Conservation (phyloP, 2,113 vertebrate genomes). For the Amblyopsis rosae region DNA sequence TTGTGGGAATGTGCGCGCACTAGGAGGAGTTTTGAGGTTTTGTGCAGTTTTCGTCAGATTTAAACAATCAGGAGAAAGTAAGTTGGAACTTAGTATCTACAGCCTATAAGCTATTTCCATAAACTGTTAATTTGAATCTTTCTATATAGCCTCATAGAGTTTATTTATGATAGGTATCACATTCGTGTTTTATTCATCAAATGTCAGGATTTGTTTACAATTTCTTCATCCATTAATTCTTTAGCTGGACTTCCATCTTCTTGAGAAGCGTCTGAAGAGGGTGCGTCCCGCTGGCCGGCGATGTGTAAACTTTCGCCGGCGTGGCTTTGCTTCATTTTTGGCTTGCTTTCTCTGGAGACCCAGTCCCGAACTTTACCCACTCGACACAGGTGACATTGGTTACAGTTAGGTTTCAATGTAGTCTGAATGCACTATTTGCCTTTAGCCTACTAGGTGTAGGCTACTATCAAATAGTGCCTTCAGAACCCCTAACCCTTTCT, state of each 20-base stretch:
- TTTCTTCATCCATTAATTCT: not conserved
- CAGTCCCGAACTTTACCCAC: constrained; percentile 37
- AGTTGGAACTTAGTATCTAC: not conserved
- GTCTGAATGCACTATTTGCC: no score
- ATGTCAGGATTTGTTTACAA: not conserved
- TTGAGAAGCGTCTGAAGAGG: constrained; percentile 9
- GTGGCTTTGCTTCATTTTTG: constrained; percentile 62
- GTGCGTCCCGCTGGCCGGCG: constrained; percentile 21
- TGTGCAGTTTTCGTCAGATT: no score
- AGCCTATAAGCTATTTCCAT: not conserved
- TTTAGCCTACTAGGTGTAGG: not conserved
- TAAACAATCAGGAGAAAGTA: no score
- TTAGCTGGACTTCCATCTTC: constrained; percentile 1
- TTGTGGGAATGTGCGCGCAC: no score
- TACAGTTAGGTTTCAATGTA: no score
- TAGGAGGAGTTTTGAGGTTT: no score
- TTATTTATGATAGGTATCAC: not conserved
- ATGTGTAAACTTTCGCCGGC: constrained; percentile 51
- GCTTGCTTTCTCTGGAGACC: constrained; percentile 57
- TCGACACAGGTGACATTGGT: no score
- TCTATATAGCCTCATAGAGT: not conserved
- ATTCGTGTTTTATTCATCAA: not conserved
- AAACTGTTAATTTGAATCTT: not conserved
- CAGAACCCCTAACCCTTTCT: no score
- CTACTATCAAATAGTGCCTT: not conserved